phyloP scores from a whole-genome alignment of 2,113 vertebrate species.

The Peromyscus leucopus region DNA sequence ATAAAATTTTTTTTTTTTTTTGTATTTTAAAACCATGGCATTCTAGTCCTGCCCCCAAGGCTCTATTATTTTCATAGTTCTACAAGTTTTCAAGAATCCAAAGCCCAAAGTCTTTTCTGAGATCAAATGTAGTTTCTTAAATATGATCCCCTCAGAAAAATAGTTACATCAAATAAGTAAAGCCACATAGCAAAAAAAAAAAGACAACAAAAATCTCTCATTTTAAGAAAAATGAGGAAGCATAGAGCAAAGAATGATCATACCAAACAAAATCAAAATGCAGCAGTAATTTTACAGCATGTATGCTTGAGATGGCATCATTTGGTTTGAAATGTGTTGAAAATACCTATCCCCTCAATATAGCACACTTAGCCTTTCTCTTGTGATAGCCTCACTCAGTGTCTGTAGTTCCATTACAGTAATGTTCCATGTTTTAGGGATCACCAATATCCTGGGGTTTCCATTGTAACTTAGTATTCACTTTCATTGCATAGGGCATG shows the following conservation, averaged over 20 bases:
- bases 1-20: background rate
- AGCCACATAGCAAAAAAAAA: background rate
- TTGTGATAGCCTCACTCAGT: background rate
- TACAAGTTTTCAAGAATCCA: too few species aligned
- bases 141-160: background rate
- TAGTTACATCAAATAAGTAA: background rate
- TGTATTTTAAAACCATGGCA: background rate
- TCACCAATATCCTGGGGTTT: background rate
- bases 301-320: background rate
- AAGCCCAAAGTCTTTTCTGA: background rate
- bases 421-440: background rate
- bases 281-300: background rate
- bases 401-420: background rate
- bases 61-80: background rate
- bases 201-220: background rate
- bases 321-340: background rate
- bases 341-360: background rate
- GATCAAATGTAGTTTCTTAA: background rate
- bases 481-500: background rate
- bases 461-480: background rate
- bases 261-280: background rate
- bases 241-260: background rate
- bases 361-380: background rate
- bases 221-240: background rate
- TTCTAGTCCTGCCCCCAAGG: background rate